Percentiles rank a stretch among this genome's conserved stretches.
These are phyloP conservation scores for Acipenser ruthenus DNA, from an alignment of 2,797 vertebrate genomes.

Conservation along the genomic window DNA sequence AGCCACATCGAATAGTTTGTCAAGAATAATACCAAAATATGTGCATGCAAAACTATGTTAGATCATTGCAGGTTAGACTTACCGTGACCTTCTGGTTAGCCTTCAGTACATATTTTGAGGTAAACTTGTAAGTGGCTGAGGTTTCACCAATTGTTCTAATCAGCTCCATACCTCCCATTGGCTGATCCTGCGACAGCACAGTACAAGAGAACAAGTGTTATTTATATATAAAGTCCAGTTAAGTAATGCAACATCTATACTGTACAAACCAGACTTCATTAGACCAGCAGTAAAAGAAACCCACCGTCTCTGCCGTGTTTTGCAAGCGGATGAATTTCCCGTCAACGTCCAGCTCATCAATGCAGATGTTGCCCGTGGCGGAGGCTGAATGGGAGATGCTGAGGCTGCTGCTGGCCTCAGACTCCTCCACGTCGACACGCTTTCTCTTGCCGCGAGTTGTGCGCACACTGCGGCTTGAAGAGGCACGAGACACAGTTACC, in stretches of 20 bases:
- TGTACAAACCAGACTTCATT: too few relatives aligned
- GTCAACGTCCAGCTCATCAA: slow-evolving; percentile 80
- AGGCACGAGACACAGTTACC: slow-evolving; percentile 75
- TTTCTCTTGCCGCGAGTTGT: slow-evolving; percentile 75
- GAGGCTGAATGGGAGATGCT: slow-evolving; percentile 79
- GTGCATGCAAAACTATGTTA: not conserved
- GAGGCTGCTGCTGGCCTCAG: slow-evolving; percentile 81
- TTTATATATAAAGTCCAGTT: too few relatives aligned
- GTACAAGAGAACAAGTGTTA: not conserved
- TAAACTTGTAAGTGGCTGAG: slow-evolving; percentile 75
- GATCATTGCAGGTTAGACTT: slow-evolving; percentile 34
- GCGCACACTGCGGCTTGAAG: slow-evolving; percentile 67
- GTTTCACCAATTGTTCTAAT: slow-evolving; percentile 62
- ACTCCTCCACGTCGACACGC: slow-evolving; percentile 75
- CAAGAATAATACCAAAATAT: not conserved
- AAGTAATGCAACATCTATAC: too few relatives aligned
- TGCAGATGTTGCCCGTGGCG: slow-evolving; percentile 68
- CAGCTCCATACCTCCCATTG: slow-evolving; percentile 82
- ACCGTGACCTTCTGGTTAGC: slow-evolving; percentile 82
- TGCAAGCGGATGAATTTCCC: slow-evolving; percentile 82
- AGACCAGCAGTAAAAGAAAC: not conserved
- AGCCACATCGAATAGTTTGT: not conserved
- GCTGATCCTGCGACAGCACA: slow-evolving; percentile 65
- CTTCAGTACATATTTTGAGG: slow-evolving; percentile 78
- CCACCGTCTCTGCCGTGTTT: slow-evolving; percentile 75